These are phyloP conservation scores for Diplosoma virens DNA, from an alignment of 23 tunicate species.

Conservation along the genomic window DNA sequence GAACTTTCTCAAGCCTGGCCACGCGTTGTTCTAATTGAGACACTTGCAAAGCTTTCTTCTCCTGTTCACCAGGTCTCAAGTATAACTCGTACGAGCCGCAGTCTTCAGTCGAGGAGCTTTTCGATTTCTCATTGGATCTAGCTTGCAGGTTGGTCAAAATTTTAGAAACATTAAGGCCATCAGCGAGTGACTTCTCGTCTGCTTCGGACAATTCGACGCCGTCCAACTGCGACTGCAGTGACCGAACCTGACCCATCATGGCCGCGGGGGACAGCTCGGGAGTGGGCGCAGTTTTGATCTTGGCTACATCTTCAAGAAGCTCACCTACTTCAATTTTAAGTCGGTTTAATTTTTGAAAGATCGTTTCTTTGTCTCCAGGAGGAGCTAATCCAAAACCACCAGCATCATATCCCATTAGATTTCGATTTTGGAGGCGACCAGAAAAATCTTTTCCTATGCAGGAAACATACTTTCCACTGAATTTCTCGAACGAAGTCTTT, in stretches of 20 bases:
- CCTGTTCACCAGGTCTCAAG: constrained; percentile 30
- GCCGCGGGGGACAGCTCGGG: background rate
- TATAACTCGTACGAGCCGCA: constrained; percentile 36
- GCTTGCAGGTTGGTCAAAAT: constrained; percentile 7
- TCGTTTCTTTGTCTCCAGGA: constrained; percentile 66
- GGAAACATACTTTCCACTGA: constrained; percentile 70
- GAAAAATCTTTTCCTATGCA: constrained; percentile 58
- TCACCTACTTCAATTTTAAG: constrained; percentile 67
- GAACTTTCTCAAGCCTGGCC: constrained; percentile 50
- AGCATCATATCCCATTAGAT: constrained; percentile 49
- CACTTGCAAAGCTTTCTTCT: constrained; percentile 23
- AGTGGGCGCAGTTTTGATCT: constrained; percentile 2
- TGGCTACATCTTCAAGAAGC: constrained; percentile 19
- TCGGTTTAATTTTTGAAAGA: constrained; percentile 62
- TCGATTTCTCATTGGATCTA: background rate
- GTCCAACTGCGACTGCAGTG: constrained; percentile 32
- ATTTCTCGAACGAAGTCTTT: constrained; percentile 54
- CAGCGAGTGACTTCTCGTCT: background rate
- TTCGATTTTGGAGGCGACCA: constrained; percentile 16
- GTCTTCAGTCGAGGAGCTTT: background rate
- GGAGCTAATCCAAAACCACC: constrained; percentile 38
- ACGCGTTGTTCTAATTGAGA: constrained; percentile 64
- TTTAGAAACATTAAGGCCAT: constrained; percentile 23
- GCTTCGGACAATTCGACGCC: background rate
- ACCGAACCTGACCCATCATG: constrained; percentile 22